phyloP scores from a whole-genome alignment of 2,888 invertebrate species.

The Drosophila atroscutellata region DNA sequence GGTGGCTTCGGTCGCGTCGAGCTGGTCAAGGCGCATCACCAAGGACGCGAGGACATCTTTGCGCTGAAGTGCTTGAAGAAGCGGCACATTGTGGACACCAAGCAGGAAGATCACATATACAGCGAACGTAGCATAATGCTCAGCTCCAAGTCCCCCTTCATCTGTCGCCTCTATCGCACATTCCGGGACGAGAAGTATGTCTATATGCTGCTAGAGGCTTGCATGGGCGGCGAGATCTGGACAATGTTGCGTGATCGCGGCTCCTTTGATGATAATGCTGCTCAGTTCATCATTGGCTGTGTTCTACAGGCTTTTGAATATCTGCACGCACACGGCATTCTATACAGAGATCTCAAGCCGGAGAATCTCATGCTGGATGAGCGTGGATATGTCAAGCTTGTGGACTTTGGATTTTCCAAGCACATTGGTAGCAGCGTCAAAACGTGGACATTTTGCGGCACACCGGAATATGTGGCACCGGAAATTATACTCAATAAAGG shows the following conservation, averaged over 20 bases:
- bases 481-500: slow-evolving; percentile 95
- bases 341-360: slow-evolving; percentile 96
- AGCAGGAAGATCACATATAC: slow-evolving; percentile 95
- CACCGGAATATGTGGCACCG: slow-evolving; percentile 95
- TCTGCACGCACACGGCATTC: slow-evolving; percentile 93
- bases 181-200: slow-evolving; percentile 96
- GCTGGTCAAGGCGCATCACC: slow-evolving; percentile 88
- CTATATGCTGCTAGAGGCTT: slow-evolving; percentile 97
- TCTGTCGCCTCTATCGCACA: slow-evolving; percentile 92
- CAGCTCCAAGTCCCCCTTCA: slow-evolving; percentile 86
- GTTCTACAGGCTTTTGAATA: slow-evolving; percentile 97
- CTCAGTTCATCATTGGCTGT: slow-evolving; percentile 95
- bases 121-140: slow-evolving; percentile 94
- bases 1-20: slow-evolving; percentile 97
- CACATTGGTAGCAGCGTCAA: slow-evolving; percentile 91
- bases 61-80: slow-evolving; percentile 96
- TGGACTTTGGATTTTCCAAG: slow-evolving; percentile 98
- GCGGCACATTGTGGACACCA: slow-evolving; percentile 94
- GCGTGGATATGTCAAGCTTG: slow-evolving; percentile 95
- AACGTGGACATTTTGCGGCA: slow-evolving; percentile 99
- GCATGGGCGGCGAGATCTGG: slow-evolving; percentile 98
- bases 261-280: slow-evolving; percentile 92
- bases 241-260: slow-evolving; percentile 94
- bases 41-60: slow-evolving; percentile 87
- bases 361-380: slow-evolving; percentile 95